phyloP scores from a whole-genome alignment of 37 sponge, comb jelly and placozoan species.

The Theonella swinhoei region DNA sequence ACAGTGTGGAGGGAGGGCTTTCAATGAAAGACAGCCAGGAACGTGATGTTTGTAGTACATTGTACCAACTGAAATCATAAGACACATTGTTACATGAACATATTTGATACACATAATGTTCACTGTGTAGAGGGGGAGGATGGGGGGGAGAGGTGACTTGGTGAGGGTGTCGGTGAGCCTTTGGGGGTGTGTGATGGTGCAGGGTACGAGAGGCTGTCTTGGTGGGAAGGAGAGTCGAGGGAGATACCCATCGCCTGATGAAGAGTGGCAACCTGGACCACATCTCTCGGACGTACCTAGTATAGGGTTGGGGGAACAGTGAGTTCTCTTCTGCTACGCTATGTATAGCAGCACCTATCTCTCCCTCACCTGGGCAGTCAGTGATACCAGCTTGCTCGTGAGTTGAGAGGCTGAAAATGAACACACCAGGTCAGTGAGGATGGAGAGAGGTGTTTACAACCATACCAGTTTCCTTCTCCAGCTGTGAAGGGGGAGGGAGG shows the following conservation, averaged over 20 bases:
- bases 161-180: too few relatives aligned
- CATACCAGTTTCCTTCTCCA: constrained; percentile 41
- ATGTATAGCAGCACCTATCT: not conserved
- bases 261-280: constrained; percentile 55
- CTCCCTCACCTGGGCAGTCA: constrained; percentile 41
- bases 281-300: constrained; percentile 64
- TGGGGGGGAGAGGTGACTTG: too few relatives aligned
- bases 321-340: not conserved
- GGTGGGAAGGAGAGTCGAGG: too few relatives aligned
- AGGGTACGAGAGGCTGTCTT: too few relatives aligned
- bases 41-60: too few relatives aligned
- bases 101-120: too few relatives aligned
- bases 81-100: too few relatives aligned
- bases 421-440: not conserved
- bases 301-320: not conserved
- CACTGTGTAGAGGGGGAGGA: too few relatives aligned
- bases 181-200: too few relatives aligned
- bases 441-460: not conserved
- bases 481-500: constrained; percentile 28
- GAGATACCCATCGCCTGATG: constrained; percentile 77
- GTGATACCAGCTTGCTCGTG: constrained; percentile 6
- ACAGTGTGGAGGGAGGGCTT: too few relatives aligned
- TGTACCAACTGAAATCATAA: too few relatives aligned
- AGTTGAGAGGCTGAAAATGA: constrained; percentile 21
- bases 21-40: too few relatives aligned